Evolutionary conservation across 64 coral and sea anemone genomes (phyloP).

Genomic region (Pachyseris speciosa): DNA sequence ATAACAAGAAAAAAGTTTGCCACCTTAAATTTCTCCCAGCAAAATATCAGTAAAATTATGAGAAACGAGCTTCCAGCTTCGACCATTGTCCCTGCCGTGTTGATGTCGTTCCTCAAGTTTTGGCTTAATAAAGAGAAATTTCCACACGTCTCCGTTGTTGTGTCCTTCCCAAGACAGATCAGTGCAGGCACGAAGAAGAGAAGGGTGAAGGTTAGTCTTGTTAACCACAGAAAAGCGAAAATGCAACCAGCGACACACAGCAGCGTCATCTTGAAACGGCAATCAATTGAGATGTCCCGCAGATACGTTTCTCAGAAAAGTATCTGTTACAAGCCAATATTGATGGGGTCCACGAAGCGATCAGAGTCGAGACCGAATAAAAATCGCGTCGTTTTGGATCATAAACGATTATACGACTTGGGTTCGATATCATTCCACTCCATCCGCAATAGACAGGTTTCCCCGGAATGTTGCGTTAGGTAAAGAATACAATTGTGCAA

Average conservation of each 20-base stretch:
- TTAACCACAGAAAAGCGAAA: constrained; percentile 37
- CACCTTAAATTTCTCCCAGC: constrained; percentile 64
- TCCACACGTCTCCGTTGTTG: constrained; percentile 69
- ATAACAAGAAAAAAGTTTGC: constrained; percentile 47
- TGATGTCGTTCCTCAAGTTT: constrained; percentile 33
- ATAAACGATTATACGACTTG: too few species aligned
- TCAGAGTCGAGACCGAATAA: too few species aligned
- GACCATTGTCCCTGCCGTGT: constrained; percentile 63
- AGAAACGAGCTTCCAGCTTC: constrained; percentile 45
- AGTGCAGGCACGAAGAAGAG: constrained; percentile 67
- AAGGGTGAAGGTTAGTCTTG: constrained; percentile 59
- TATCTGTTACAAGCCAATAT: not conserved
- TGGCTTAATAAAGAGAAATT: constrained; percentile 62
- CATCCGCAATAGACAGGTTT: too few species aligned
- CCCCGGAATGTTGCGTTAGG: too few species aligned
- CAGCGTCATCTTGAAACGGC: not conserved
- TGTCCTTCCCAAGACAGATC: constrained; percentile 51
- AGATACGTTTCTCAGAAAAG: not conserved
- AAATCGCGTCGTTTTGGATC: too few species aligned
- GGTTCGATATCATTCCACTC: too few species aligned
- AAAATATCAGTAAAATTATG: constrained; percentile 25
- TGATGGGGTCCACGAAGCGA: too few species aligned
- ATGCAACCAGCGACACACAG: not conserved
- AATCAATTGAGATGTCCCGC: not conserved
- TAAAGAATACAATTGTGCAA: too few species aligned